Percentiles rank a stretch among this genome's conserved stretches.
These are phyloP conservation scores for Porites divaricata DNA, from an alignment of 92 coral and sea anemone species.

Conservation along the genomic window DNA sequence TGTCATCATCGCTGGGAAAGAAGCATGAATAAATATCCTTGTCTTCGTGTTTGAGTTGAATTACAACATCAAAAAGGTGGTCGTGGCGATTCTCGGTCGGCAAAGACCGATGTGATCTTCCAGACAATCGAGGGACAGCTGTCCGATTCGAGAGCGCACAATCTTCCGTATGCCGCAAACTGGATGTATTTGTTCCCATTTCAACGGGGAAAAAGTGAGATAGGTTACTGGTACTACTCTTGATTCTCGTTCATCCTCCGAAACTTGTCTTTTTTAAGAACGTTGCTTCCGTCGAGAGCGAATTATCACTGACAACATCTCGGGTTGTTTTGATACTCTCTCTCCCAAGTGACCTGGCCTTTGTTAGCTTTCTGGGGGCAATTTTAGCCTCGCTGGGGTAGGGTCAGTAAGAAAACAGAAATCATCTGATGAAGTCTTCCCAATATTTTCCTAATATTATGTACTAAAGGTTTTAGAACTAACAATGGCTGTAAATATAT, in stretches of 20 bases:
- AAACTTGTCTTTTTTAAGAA: constrained; percentile 12
- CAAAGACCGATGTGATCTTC: constrained; percentile 85
- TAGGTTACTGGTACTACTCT: not conserved
- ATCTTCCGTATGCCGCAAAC: constrained; percentile 37
- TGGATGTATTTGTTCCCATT: constrained; percentile 43
- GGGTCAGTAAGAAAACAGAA: not conserved
- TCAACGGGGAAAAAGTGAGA: not conserved
- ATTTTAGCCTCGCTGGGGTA: not conserved
- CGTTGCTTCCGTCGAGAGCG: not conserved
- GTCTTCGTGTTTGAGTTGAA: constrained; percentile 92
- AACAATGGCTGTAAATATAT: too few relatives aligned
- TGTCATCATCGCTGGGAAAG: constrained; percentile 91
- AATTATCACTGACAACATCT: not conserved
- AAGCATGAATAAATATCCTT: constrained; percentile 91
- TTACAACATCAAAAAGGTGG: constrained; percentile 80
- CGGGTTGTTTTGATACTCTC: constrained; percentile 37
- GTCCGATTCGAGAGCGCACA: constrained; percentile 50
- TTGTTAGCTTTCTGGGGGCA: not conserved
- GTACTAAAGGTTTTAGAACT: too few relatives aligned
- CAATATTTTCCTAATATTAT: too few relatives aligned
- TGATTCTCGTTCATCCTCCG: constrained; percentile 7
- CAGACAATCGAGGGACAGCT: constrained; percentile 79
- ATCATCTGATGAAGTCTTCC: too few relatives aligned
- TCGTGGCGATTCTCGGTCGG: constrained; percentile 66
- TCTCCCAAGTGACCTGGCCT: constrained; percentile 37